Conservation (phyloP, 2,113 vertebrate species). For the Ophiodon elongatus region DNA sequence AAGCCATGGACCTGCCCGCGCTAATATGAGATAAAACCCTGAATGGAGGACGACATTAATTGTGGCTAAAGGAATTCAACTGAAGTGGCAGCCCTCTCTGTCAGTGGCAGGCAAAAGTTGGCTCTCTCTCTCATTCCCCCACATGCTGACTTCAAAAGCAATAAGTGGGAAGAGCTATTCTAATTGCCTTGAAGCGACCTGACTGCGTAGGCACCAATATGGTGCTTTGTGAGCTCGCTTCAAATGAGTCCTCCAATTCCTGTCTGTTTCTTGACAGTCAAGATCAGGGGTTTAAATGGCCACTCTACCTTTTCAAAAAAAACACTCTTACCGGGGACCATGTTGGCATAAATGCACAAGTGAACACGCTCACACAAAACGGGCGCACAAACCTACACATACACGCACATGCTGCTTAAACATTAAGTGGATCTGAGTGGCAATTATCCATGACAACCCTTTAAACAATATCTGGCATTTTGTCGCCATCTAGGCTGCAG, state of each 20-base stretch:
- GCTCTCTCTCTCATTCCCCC: constrained; percentile 51
- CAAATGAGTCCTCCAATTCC: constrained; percentile 64
- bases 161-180: constrained; percentile 69
- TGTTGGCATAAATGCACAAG: not conserved
- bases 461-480: constrained; percentile 71
- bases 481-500: constrained; percentile 82
- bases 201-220: constrained; percentile 56
- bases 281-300: constrained; percentile 66
- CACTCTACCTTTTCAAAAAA: constrained; percentile 50
- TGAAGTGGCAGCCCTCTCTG: constrained; percentile 64
- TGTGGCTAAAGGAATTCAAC: constrained; percentile 63
- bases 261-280: constrained; percentile 63
- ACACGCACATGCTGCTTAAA: constrained; percentile 20
- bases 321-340: constrained; percentile 14
- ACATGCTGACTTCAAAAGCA: constrained; percentile 72
- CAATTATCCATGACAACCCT: constrained; percentile 39
- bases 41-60: constrained; percentile 62
- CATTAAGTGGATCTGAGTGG: constrained; percentile 35
- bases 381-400: constrained; percentile 3
- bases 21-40: constrained; percentile 66
- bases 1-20: constrained; percentile 47
- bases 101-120: constrained; percentile 62
- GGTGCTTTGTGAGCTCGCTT: constrained; percentile 53
- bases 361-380: constrained; percentile 16
- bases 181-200: constrained; percentile 73